Percentiles rank a stretch among this genome's conserved stretches.
Conservation (phyloP, 2,888 invertebrate genomes). For the Lepidonotus clava region DNA sequence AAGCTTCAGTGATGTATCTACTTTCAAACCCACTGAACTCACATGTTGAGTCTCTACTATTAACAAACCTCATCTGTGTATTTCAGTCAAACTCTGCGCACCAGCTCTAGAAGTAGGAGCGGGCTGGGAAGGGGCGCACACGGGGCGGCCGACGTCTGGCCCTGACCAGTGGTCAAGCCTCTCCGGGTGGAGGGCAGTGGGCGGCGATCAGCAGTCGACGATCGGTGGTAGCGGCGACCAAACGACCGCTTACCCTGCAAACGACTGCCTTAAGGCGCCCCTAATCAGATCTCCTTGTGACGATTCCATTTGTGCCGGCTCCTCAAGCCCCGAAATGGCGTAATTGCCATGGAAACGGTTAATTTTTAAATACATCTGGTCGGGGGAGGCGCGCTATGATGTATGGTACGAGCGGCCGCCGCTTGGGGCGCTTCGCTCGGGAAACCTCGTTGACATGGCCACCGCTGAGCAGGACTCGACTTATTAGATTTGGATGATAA, state of each 20-base stretch:
- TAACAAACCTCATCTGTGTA: no score
- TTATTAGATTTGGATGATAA: constrained; percentile 54
- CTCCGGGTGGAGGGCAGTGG: neutral
- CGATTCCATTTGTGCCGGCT: constrained; percentile 49
- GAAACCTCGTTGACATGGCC: constrained; percentile 42
- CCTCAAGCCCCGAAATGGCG: constrained; percentile 45
- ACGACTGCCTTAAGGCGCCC: neutral
- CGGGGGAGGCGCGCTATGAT: constrained; percentile 29
- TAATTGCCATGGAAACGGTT: constrained; percentile 54
- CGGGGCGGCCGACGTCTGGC: neutral
- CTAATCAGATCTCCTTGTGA: constrained; percentile 37
- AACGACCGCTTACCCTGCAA: neutral
- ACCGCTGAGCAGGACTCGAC: neutral
- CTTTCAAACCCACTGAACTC: no score
- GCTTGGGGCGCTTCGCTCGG: neutral
- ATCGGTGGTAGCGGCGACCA: neutral
- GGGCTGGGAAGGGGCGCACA: neutral
- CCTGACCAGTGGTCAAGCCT: neutral
- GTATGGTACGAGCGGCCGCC: neutral
- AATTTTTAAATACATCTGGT: constrained; percentile 50
- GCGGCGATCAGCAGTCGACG: neutral
- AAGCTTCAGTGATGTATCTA: no score
- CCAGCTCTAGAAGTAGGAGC: no score
- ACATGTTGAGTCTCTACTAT: no score
- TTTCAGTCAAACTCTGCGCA: no score